Evolutionary conservation across 1,140 invertebrate genomes (phyloP).

Genomic region (Episyrphus balteatus): DNA sequence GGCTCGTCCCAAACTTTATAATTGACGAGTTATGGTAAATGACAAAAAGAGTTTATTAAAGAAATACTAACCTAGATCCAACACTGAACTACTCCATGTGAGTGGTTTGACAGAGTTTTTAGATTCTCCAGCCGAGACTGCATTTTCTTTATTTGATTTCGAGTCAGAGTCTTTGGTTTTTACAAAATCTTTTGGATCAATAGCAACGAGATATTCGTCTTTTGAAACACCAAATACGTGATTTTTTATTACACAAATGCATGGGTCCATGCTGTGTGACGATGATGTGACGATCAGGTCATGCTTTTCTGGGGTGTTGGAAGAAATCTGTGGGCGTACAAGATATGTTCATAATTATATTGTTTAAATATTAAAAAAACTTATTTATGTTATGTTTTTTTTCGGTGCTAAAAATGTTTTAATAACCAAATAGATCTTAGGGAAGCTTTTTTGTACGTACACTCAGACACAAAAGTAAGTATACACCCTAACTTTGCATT

Average conservation of each 20-base stretch:
- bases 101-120: conserved; percentile 17
- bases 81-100: conserved; percentile 21
- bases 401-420: no score
- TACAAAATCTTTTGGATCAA: conserved; percentile 21
- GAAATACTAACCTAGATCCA: conserved; percentile 17
- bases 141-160: conserved; percentile 1
- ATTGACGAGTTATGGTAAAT: background rate
- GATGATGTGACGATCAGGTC: conserved; percentile 72
- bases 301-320: conserved; percentile 19
- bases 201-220: conserved; percentile 25
- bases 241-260: conserved; percentile 50
- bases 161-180: conserved; percentile 10
- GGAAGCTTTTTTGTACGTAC: no score
- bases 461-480: no score
- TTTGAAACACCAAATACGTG: conserved; percentile 26
- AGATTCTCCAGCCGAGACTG: conserved; percentile 9
- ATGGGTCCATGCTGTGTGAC: conserved; percentile 67
- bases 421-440: no score
- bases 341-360: background rate
- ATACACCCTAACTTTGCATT: no score
- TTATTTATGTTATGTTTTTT: background rate
- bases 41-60: background rate
- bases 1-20: conserved; percentile 80
- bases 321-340: conserved; percentile 14
- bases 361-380: background rate